Evolutionary conservation across 2,797 vertebrate species (phyloP).

Genomic region (Malurus leucopterus): DNA sequence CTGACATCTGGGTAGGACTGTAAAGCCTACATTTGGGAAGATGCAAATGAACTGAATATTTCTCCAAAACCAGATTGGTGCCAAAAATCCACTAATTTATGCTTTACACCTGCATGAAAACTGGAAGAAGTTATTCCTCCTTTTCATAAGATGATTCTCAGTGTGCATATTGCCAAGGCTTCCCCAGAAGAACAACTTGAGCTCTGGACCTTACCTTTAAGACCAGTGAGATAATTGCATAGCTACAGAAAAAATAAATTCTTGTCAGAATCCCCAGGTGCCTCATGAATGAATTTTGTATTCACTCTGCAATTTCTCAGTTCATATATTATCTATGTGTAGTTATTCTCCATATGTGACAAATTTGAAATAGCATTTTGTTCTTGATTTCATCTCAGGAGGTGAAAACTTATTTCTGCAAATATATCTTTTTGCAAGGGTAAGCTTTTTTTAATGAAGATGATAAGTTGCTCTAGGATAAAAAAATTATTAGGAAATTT

Average conservation of each 20-base stretch:
- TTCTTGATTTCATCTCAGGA: constrained; percentile 4
- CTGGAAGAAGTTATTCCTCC: background rate
- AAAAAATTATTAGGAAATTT: constrained; percentile 9
- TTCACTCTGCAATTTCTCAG: constrained; percentile 10
- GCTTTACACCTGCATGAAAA: background rate
- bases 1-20: background rate
- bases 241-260: background rate
- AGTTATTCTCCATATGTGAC: constrained; percentile 8
- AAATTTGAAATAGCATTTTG: constrained; percentile 7
- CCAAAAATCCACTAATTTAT: background rate
- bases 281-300: constrained; percentile 17
- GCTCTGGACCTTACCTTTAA: background rate
- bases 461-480: background rate
- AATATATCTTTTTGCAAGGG: constrained; percentile 7
- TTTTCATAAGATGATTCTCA: background rate
- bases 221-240: background rate
- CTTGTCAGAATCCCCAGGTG: background rate
- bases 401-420: constrained; percentile 24
- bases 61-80: background rate
- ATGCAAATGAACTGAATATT: background rate
- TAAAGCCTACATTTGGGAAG: background rate
- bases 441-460: background rate
- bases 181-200: background rate
- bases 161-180: background rate
- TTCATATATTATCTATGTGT: constrained; percentile 22